Evolutionary conservation across 1,140 invertebrate genomes (phyloP), one percentile per base, ranked within the genome.

Genomic region (Lanistes nyassanus): DNA sequence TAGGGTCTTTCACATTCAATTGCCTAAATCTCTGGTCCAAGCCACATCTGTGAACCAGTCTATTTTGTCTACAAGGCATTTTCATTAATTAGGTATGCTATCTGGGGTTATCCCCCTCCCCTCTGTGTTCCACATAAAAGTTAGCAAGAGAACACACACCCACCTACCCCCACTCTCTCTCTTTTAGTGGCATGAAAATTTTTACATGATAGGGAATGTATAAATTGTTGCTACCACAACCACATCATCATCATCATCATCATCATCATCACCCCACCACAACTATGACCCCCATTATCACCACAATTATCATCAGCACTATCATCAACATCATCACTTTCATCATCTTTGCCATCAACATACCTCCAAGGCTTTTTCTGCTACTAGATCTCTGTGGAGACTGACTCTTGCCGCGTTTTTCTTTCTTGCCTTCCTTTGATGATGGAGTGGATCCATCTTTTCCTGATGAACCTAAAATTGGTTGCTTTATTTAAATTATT

Each of bases 361-460:
- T 87, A 86, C 26, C 71, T 60, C 26, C 79, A 79, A 21, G 79
- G 79, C 66, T 83, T 84, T 66, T 83, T 16, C 5, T 84, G 53
- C 78, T 65, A 76, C 82, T 84, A 51, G 77, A 74, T 16, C 84
- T 78, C 79, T 87, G 86, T 21, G 85, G 81, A 69, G 84, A 86
- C 5, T 68, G 80, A 76, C 81, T 84, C 55, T 84, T 83, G 16
- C 80, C 81, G 11, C 84, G 68, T 74, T 81, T 80, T 34, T 79
- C 77, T n/a, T 77, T 76, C 72, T 81, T 81, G 78, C 77, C 80
- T 80, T 86, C 84, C 42, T 81, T 81, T 23, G 85, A 86, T 26
- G 78, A 77, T 37, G 82, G 75, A 60, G 79, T 79, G 2, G 75
- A 76, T 26, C 72, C 74, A 21, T 75, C 73, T 19, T 80, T 79